Percentiles rank a stretch among this genome's conserved stretches.
phyloP scores from a whole-genome alignment of 2,797 vertebrate species.

The Arrhamphus sclerolepis region DNA sequence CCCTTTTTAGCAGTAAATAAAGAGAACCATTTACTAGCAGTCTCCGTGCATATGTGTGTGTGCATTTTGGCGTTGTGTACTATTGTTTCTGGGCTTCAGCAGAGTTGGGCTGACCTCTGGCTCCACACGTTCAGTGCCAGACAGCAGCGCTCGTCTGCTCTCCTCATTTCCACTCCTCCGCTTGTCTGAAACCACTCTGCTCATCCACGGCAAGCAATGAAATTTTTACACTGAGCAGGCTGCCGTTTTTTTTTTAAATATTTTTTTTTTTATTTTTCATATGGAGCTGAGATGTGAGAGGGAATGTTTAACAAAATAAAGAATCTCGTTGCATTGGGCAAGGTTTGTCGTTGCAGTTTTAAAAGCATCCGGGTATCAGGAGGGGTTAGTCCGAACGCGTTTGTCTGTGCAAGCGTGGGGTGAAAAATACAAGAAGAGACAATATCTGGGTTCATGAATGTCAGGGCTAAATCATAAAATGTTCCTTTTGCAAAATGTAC shows the following conservation, averaged over 20 bases:
- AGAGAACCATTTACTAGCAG: constrained; percentile 56
- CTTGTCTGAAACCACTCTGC: constrained; percentile 66
- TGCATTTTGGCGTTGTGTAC: constrained; percentile 25
- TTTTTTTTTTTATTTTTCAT: constrained; percentile 53
- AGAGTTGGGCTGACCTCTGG: constrained; percentile 69
- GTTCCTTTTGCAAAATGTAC: constrained; percentile 57
- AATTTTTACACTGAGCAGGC: constrained; percentile 67
- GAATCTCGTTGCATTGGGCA: neutral
- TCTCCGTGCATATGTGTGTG: constrained; percentile 16
- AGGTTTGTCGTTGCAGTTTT: constrained; percentile 20
- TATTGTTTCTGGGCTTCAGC: constrained; percentile 67
- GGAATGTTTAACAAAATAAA: constrained; percentile 47
- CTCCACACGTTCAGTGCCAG: constrained; percentile 71
- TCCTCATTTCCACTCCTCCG: constrained; percentile 74
- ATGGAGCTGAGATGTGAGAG: constrained; percentile 19
- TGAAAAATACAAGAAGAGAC: constrained; percentile 22
- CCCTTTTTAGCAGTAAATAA: constrained; percentile 23
- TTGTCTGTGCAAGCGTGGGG: constrained; percentile 13
- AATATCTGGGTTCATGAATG: constrained; percentile 45
- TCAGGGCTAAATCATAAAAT: constrained; percentile 53
- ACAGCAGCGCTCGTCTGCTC: constrained; percentile 67
- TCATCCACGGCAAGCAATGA: constrained; percentile 62
- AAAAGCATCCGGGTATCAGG: constrained; percentile 26
- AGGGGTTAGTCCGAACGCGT: constrained; percentile 6
- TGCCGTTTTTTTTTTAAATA: constrained; percentile 7